A percentile compares a stretch with the other conserved stretches of the same genome.
phyloP scores from a whole-genome alignment of 2,113 vertebrate genomes.

The Henicopernis longicauda region DNA sequence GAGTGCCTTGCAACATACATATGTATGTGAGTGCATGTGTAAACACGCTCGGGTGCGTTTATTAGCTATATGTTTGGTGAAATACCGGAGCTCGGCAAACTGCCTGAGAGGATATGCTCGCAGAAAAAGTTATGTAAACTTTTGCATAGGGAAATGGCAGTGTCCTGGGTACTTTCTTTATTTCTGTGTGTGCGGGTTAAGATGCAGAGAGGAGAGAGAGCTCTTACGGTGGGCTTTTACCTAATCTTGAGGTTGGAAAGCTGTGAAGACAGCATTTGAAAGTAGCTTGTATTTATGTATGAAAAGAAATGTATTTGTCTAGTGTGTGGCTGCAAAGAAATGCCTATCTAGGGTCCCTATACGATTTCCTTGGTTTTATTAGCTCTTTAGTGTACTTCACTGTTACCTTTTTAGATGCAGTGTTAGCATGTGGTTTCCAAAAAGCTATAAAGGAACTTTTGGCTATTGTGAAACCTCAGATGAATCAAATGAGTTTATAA shows the following conservation, averaged over 20 bases:
- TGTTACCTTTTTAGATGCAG: conserved; percentile 21
- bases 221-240: neutral
- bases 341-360: neutral
- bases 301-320: neutral
- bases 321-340: conserved; percentile 13
- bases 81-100: neutral
- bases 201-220: neutral
- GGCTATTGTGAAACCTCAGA: conserved; percentile 60
- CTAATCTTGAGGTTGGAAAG: neutral
- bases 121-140: conserved; percentile 62
- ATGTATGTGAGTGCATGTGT: neutral
- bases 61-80: neutral
- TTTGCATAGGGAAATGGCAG: conserved; percentile 42
- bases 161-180: neutral
- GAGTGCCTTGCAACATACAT: neutral
- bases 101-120: neutral
- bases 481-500: conserved; percentile 63
- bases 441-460: conserved; percentile 62
- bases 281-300: neutral
- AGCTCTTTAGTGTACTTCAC: conserved; percentile 13
- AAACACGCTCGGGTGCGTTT: neutral
- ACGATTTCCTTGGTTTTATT: conserved; percentile 22
- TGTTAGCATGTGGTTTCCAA: conserved; percentile 42
- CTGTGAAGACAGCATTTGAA: neutral
- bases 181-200: neutral